Evolutionary conservation across 92 coral and sea anemone species (phyloP).

Genomic region (Palythoa caribaeorum): DNA sequence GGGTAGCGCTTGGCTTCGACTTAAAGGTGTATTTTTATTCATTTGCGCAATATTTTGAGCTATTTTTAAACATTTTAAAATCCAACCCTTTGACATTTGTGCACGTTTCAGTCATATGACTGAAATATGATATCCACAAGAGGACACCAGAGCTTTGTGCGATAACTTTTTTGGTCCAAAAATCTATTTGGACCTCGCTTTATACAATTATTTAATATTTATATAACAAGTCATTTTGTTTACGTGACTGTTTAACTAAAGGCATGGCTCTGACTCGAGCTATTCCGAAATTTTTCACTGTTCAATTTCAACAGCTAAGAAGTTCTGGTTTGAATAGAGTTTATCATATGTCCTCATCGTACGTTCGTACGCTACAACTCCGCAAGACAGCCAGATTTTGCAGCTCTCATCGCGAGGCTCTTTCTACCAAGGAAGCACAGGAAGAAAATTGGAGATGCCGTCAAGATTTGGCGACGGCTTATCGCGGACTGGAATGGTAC

Average conservation of each 20-base stretch:
- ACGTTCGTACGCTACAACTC: not conserved
- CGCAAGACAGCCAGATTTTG: slow-evolving; percentile 1
- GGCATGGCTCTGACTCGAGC: not conserved
- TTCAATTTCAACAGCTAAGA: not conserved
- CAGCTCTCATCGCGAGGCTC: not conserved
- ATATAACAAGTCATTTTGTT: not conserved
- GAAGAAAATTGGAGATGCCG: slow-evolving; percentile 64
- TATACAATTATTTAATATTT: not conserved
- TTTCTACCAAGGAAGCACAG: slow-evolving; percentile 34
- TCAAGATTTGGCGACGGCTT: slow-evolving; percentile 70
- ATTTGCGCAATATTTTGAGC: too few relatives aligned
- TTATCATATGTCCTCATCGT: not conserved
- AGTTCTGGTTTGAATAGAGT: not conserved
- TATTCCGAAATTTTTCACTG: not conserved
- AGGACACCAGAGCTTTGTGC: too few relatives aligned
- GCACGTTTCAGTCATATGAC: too few relatives aligned
- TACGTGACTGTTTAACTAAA: not conserved
- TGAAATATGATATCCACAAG: too few relatives aligned
- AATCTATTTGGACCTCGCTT: too few relatives aligned
- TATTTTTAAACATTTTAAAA: too few relatives aligned
- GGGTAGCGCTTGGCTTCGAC: too few relatives aligned
- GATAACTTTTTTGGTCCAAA: too few relatives aligned
- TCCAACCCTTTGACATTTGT: too few relatives aligned
- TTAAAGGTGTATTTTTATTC: too few relatives aligned
- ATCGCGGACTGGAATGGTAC: slow-evolving; percentile 63